These are phyloP conservation scores for Tetraodon nigroviridis DNA, from an alignment of 2,113 vertebrate species.

Conservation along the genomic window DNA sequence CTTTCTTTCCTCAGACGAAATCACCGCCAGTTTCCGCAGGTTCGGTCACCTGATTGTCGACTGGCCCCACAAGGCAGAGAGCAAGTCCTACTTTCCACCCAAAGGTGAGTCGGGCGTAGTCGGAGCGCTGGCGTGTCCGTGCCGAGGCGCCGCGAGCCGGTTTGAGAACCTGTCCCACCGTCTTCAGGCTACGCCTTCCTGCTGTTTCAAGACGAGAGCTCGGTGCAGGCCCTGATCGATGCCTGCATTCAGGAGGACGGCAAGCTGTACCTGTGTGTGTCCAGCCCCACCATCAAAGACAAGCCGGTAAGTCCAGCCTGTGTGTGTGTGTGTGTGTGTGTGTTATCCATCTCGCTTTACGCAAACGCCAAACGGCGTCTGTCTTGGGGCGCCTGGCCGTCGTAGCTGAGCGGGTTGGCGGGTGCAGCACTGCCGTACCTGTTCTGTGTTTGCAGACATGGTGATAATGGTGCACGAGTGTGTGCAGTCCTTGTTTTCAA, in stretches of 20 bases:
- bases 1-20: conserved; percentile 87
- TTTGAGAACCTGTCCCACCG: not conserved
- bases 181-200: conserved; percentile 93
- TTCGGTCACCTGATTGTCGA: conserved; percentile 98
- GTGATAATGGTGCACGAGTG: not conserved
- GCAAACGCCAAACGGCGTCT: not conserved
- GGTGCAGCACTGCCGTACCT: not conserved
- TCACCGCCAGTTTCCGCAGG: conserved; percentile 97
- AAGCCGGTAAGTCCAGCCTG: conserved; percentile 83
- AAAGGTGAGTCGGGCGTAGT: conserved; percentile 91
- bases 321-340: no score
- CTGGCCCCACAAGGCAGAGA: conserved; percentile 99
- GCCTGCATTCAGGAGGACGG: conserved; percentile 98
- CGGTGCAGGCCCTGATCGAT: conserved; percentile 97
- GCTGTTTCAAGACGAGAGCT: conserved; percentile 99
- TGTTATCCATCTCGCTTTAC: not conserved
- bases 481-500: not conserved
- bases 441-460: not conserved
- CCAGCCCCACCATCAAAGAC: conserved; percentile 99
- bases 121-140: not conserved
- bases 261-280: conserved; percentile 98
- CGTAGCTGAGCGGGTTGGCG: not conserved
- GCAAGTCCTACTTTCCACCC: conserved; percentile 98
- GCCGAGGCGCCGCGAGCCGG: not conserved
- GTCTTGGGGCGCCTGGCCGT: not conserved